Evolutionary conservation across 2,888 invertebrate genomes (phyloP).

Genomic region (Rotaria socialis): DNA sequence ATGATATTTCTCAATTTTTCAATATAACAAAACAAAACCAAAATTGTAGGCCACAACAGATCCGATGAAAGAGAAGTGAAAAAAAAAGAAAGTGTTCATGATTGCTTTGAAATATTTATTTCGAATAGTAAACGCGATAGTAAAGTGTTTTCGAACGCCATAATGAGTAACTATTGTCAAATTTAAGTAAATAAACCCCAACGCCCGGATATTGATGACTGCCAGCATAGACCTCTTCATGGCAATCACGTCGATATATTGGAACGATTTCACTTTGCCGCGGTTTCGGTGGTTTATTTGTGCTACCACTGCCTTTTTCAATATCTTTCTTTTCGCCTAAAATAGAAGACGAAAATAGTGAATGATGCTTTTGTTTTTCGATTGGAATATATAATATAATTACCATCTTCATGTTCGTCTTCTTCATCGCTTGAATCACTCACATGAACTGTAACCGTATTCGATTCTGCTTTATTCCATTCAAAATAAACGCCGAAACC

Average conservation of each 20-base stretch:
- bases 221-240: constrained; percentile 93
- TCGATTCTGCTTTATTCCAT: constrained; percentile 74
- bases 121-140: constrained; percentile 66
- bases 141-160: constrained; percentile 98
- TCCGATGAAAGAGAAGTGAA: background rate
- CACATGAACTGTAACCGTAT: constrained; percentile 88
- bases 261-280: constrained; percentile 80
- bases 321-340: constrained; percentile 40
- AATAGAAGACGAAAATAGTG: background rate
- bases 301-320: constrained; percentile 46
- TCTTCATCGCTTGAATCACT: constrained; percentile 87
- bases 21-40: background rate
- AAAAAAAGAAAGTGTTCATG: background rate
- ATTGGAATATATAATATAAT: background rate
- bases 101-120: background rate
- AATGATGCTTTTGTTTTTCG: background rate
- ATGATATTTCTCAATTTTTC: background rate
- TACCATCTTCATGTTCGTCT: constrained; percentile 68
- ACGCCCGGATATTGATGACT: constrained; percentile 92
- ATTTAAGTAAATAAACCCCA: constrained; percentile 93
- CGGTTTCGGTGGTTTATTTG: constrained; percentile 60
- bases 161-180: constrained; percentile 96
- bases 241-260: constrained; percentile 89
- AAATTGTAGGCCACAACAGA: background rate
- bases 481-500: constrained; percentile 93